phyloP scores from a whole-genome alignment of 2,888 invertebrate genomes.

The Proisotoma minuta region DNA sequence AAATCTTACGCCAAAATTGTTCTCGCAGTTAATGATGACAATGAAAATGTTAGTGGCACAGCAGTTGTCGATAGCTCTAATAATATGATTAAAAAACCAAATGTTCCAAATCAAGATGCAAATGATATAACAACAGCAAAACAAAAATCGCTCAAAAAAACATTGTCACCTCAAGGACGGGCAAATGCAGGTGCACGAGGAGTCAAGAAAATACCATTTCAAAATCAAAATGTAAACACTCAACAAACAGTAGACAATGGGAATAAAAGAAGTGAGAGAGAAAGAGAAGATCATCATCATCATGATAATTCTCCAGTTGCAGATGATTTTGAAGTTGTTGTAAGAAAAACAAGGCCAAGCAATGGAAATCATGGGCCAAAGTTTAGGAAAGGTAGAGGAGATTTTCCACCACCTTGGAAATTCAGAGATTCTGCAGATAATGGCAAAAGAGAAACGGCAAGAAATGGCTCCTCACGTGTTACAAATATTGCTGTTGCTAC shows the following conservation, averaged over 20 bases:
- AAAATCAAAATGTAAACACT: not conserved
- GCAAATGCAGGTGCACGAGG: not conserved
- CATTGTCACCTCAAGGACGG: slow-evolving; percentile 1
- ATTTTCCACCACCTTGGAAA: no score
- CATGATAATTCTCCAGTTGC: not conserved
- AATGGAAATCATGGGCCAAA: slow-evolving; percentile 7
- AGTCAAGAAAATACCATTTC: slow-evolving; percentile 1
- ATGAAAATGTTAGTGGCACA: slow-evolving; percentile 6
- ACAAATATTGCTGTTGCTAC: not conserved
- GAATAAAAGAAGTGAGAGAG: not conserved
- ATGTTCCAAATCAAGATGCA: not conserved
- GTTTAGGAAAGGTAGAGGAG: slow-evolving; percentile 8
- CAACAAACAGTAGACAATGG: not conserved
- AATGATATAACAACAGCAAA: not conserved
- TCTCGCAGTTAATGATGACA: slow-evolving; percentile 2
- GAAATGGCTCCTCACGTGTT: not conserved
- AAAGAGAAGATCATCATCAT: not conserved
- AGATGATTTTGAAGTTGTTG: slow-evolving; percentile 12
- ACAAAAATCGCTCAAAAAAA: not conserved
- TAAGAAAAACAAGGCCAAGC: slow-evolving; percentile 1
- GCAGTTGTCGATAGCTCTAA: not conserved
- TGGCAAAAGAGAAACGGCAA: not conserved
- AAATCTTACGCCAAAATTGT: slow-evolving; percentile 10
- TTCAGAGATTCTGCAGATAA: not conserved
- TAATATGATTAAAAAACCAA: not conserved